Percentiles rank a stretch among this genome's conserved stretches.
Conservation (phyloP, 2,888 invertebrate species). For the Cryptocheilus praepositus region DNA sequence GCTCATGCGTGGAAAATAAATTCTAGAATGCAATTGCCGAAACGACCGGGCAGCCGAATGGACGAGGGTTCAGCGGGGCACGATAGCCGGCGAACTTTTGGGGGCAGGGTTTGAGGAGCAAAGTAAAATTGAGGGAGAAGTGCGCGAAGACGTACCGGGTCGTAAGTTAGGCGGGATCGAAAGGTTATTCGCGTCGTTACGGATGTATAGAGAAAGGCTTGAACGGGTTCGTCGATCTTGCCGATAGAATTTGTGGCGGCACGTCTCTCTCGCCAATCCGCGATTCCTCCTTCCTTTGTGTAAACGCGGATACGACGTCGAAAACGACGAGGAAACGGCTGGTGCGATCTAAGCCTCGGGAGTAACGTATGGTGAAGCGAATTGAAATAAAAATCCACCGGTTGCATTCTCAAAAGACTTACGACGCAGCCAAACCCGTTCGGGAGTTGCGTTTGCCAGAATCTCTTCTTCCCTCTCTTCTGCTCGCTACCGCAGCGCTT, state of each 20-base stretch:
- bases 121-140: constrained; percentile 3
- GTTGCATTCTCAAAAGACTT: constrained; percentile 51
- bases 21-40: constrained; percentile 48
- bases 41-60: constrained; percentile 31
- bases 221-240: constrained; percentile 36
- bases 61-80: neutral
- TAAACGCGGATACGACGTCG: neutral
- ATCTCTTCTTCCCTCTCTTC: constrained; percentile 2
- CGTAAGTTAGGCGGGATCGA: constrained; percentile 5
- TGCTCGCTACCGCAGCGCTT: constrained; percentile 10
- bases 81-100: neutral
- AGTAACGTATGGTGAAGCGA: constrained; percentile 59
- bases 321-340: neutral
- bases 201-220: constrained; percentile 53
- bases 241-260: constrained; percentile 44
- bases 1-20: constrained; percentile 51
- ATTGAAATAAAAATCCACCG: constrained; percentile 71
- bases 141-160: neutral
- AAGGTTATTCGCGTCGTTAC: constrained; percentile 60
- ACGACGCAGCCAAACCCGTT: neutral
- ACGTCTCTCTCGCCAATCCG: neutral
- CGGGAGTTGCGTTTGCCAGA: neutral
- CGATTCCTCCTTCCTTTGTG: neutral
- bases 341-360: constrained; percentile 21
- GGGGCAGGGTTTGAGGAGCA: neutral